phyloP scores from a whole-genome alignment of 2,797 vertebrate genomes.

The Tragelaphus eurycerus region DNA sequence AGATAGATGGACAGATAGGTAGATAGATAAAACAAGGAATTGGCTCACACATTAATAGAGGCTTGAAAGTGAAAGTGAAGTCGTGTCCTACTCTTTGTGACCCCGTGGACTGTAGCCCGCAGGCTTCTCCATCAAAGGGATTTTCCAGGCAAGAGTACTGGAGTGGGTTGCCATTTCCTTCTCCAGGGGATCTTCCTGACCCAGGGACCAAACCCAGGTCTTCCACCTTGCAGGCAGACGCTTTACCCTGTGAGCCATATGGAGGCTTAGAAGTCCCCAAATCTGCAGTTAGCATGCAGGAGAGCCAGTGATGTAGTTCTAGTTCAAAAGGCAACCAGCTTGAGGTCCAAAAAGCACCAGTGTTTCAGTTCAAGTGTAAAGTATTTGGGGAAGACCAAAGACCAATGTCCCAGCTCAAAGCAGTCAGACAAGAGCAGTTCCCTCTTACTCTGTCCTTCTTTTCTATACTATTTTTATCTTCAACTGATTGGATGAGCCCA shows the following conservation, averaged over 20 bases:
- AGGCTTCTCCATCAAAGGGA: too few relatives aligned
- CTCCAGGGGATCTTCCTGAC: too few relatives aligned
- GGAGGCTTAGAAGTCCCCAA: background rate
- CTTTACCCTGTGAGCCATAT: too few relatives aligned
- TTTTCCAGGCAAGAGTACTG: too few relatives aligned
- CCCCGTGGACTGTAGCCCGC: too few relatives aligned
- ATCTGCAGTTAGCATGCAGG: background rate
- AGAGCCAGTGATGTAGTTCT: fast-evolving
- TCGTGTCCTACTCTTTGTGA: too few relatives aligned
- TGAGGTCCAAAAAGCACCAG: fast-evolving
- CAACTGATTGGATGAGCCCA: background rate
- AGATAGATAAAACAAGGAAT: background rate
- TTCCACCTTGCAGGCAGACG: too few relatives aligned
- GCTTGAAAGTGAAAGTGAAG: background rate
- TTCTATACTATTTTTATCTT: background rate
- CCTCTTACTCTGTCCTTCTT: background rate
- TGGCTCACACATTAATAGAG: background rate
- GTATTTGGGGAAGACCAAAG: background rate
- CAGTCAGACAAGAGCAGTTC: too few relatives aligned
- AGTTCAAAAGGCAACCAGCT: background rate
- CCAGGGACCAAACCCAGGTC: too few relatives aligned
- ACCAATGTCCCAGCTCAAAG: background rate
- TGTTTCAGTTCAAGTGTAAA: background rate
- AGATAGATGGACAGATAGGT: background rate
- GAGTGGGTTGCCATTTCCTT: too few relatives aligned